A percentile compares a stretch with the other conserved stretches of the same genome.
Evolutionary conservation across 2,113 vertebrate genomes (phyloP).

Genomic region (Eublepharis macularius): DNA sequence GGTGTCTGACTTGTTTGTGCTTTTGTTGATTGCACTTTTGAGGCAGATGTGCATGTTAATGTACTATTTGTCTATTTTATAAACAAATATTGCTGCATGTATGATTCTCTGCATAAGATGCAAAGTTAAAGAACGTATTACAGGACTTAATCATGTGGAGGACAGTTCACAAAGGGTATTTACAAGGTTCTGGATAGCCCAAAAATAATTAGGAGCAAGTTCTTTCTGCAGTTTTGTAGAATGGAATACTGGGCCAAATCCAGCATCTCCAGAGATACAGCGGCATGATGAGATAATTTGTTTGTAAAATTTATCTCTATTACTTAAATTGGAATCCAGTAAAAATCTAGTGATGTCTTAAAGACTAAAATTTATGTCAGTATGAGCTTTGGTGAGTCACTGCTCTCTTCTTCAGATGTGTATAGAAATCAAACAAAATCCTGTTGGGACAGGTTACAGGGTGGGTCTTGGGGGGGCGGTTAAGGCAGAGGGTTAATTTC

Average conservation of each 20-base stretch:
- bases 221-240: not conserved
- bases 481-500: too few species aligned
- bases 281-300: not conserved
- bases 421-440: too few species aligned
- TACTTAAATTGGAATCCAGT: too few species aligned
- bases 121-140: not conserved
- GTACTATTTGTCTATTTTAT: not conserved
- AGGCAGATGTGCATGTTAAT: not conserved
- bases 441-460: too few species aligned
- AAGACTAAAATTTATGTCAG: too few species aligned
- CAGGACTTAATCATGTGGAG: not conserved
- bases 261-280: not conserved
- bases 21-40: conserved; percentile 2
- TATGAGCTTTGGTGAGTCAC: too few species aligned
- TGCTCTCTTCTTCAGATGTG: too few species aligned
- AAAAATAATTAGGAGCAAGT: not conserved
- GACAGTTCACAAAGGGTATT: not conserved
- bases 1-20: conserved; percentile 48
- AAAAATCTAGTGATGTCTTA: too few species aligned
- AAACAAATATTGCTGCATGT: not conserved
- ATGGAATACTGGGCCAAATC: not conserved
- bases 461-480: too few species aligned
- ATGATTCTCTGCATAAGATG: not conserved
- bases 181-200: not conserved
- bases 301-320: not conserved